Percentiles rank a stretch among this genome's conserved stretches.
These are phyloP conservation scores for Atractosteus spatula DNA, from an alignment of 2,113 vertebrate species.

Conservation along the genomic window DNA sequence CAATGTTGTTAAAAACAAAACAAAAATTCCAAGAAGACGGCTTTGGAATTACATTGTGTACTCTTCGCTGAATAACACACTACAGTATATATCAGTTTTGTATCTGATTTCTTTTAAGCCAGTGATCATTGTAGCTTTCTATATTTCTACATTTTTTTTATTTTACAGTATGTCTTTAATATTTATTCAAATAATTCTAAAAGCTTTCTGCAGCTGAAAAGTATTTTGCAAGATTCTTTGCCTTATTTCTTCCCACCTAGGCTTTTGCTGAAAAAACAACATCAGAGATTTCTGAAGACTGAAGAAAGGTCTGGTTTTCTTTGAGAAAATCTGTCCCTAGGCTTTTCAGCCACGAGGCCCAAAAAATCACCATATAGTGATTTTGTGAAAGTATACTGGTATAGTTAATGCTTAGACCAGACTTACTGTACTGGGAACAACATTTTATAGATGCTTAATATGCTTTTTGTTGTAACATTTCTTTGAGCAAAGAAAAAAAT, in stretches of 20 bases:
- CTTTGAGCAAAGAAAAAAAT: no score
- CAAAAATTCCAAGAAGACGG: no score
- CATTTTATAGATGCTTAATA: neutral
- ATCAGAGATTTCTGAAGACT: neutral
- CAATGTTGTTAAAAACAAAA: no score
- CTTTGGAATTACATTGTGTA: no score
- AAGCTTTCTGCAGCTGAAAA: neutral
- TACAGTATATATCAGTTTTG: no score
- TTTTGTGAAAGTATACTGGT: neutral
- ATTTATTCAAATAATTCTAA: no score
- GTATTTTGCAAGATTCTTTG: neutral
- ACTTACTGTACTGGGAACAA: neutral
- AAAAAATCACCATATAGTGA: neutral
- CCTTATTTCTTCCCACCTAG: constrained; percentile 2
- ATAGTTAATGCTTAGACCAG: constrained; percentile 6
- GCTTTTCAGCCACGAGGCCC: neutral
- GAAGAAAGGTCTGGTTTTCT: neutral
- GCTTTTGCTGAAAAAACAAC: neutral
- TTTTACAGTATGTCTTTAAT: no score
- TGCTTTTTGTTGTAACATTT: no score
- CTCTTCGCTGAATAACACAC: no score
- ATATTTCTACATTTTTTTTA: no score
- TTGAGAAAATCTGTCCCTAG: neutral
- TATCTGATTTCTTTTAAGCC: no score
- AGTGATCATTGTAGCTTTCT: no score